A percentile compares a stretch with the other conserved stretches of the same genome.
These are phyloP conservation scores for Drosophila anceps DNA, from an alignment of 2,888 invertebrate genomes.

Conservation along the genomic window DNA sequence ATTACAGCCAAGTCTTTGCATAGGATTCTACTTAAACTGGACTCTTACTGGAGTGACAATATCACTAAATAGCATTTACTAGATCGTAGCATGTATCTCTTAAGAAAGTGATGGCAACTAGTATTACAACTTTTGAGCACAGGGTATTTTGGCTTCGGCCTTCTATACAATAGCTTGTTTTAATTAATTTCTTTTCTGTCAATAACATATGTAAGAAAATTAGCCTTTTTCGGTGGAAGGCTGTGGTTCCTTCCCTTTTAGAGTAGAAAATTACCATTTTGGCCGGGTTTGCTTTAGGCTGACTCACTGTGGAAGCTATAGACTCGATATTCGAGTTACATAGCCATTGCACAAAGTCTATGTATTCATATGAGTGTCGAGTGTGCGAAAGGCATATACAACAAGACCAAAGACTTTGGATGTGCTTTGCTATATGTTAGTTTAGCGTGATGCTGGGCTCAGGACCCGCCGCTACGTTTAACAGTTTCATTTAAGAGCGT, in stretches of 20 bases:
- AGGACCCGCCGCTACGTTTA: too few species aligned
- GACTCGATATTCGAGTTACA: not conserved
- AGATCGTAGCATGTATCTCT: not conserved
- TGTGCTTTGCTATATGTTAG: too few species aligned
- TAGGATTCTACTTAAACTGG: not conserved
- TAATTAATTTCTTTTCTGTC: slow-evolving; percentile 20
- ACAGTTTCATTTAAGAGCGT: too few species aligned
- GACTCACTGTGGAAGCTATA: not conserved
- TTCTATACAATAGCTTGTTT: not conserved
- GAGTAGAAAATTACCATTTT: slow-evolving; percentile 1
- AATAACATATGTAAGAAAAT: slow-evolving; percentile 19
- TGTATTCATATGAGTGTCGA: not conserved
- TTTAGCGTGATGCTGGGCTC: too few species aligned
- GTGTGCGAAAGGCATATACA: not conserved
- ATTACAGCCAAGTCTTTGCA: not conserved
- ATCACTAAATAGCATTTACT: not conserved
- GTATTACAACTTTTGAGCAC: fast-evolving
- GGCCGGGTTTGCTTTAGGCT: not conserved
- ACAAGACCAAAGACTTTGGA: too few species aligned
- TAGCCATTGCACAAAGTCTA: not conserved
- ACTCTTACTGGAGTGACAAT: not conserved
- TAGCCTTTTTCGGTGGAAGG: not conserved
- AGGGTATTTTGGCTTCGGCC: not conserved
- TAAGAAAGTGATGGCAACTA: not conserved
- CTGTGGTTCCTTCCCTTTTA: not conserved